A percentile compares a stretch with the other conserved stretches of the same genome.
These are phyloP conservation scores for Cloeon dipterum DNA, from an alignment of 2,888 invertebrate species.

Conservation along the genomic window DNA sequence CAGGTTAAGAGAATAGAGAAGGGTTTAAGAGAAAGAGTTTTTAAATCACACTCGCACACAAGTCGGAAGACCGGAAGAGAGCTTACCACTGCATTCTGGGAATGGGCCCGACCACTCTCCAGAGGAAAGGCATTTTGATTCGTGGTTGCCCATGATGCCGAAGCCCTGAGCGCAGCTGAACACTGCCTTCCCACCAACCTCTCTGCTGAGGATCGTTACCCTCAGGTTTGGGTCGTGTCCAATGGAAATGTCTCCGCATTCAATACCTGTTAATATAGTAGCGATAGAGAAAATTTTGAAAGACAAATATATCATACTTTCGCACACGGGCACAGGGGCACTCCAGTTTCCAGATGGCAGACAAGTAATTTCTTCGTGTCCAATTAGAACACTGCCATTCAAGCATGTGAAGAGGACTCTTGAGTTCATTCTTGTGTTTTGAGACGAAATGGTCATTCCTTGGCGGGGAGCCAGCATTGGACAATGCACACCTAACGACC, in stretches of 20 bases:
- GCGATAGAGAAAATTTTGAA: too few species aligned
- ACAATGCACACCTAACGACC: too few species aligned
- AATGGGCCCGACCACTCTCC: constrained; percentile 62
- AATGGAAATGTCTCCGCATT: constrained; percentile 51
- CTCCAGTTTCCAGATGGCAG: constrained; percentile 76
- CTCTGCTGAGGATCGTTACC: constrained; percentile 49
- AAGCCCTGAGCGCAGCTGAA: constrained; percentile 59
- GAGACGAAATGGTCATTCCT: constrained; percentile 45
- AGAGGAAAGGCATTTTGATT: constrained; percentile 49
- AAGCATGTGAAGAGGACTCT: constrained; percentile 50
- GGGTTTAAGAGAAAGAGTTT: background rate
- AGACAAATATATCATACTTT: constrained; percentile 30
- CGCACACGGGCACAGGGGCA: constrained; percentile 56
- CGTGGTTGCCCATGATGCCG: constrained; percentile 46
- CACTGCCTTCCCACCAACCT: constrained; percentile 57
- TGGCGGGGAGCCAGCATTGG: constrained; percentile 46
- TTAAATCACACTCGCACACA: too few species aligned
- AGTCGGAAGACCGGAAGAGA: too few species aligned
- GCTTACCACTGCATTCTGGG: constrained; percentile 49
- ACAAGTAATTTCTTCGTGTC: constrained; percentile 46
- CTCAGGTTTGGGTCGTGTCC: constrained; percentile 33
- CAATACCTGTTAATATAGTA: constrained; percentile 33
- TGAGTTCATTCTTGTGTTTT: constrained; percentile 49
- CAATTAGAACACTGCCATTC: constrained; percentile 59
- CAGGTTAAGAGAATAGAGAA: background rate